Percentiles rank a stretch among this genome's conserved stretches.
phyloP scores from a whole-genome alignment of 2,888 invertebrate species.

The Hesperia comma region DNA sequence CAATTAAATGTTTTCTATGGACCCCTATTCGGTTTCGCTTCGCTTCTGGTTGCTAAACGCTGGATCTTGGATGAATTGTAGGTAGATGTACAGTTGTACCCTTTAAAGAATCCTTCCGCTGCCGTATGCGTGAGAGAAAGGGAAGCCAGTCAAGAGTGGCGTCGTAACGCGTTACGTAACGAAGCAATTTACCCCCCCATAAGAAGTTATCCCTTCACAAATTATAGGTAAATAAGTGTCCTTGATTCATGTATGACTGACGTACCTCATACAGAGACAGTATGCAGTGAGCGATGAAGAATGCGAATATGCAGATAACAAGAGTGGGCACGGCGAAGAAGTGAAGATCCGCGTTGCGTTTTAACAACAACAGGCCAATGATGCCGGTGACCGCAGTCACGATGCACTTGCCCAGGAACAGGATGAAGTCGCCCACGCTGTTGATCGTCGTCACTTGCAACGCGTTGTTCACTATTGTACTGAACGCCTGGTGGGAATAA shows the following conservation, averaged over 20 bases:
- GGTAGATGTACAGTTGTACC: too few relatives aligned
- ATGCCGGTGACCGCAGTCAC: conserved; percentile 93
- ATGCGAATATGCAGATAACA: conserved; percentile 92
- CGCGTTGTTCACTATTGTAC: conserved; percentile 91
- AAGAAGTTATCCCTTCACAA: too few relatives aligned
- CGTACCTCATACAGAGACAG: conserved; percentile 96
- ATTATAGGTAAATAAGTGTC: too few relatives aligned
- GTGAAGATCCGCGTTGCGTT: conserved; percentile 88
- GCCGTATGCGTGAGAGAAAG: too few relatives aligned
- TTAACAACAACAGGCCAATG: conserved; percentile 90
- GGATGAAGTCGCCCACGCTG: conserved; percentile 95
- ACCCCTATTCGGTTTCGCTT: too few relatives aligned
- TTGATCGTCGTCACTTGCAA: conserved; percentile 96
- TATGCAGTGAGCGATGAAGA: conserved; percentile 96
- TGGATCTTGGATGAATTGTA: too few relatives aligned
- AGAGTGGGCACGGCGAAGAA: conserved; percentile 95
- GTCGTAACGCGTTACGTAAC: too few relatives aligned
- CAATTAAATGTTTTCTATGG: conserved; percentile 55
- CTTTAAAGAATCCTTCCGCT: too few relatives aligned
- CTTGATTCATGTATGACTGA: conserved; percentile 28
- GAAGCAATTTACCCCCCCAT: too few relatives aligned
- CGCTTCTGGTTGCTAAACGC: too few relatives aligned
- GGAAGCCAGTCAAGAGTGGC: too few relatives aligned
- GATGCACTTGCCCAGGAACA: conserved; percentile 92
- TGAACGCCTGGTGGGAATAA: conserved; percentile 88